Evolutionary conservation across 2,888 invertebrate genomes (phyloP), one percentile per base, ranked within the genome.

Genomic region (Drosophila multiciliata): DNA sequence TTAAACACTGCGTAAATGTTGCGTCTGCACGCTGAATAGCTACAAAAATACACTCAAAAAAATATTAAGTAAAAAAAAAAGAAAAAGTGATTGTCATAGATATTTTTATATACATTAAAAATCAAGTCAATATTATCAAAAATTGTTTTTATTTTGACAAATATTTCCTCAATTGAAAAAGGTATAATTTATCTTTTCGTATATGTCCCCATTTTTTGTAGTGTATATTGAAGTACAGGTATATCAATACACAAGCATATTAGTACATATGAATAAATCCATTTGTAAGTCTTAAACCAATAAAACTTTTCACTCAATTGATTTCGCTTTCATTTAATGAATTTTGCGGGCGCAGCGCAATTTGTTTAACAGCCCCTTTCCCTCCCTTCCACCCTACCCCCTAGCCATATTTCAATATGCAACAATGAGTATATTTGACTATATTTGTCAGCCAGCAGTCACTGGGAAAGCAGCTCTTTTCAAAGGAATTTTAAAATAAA

Each of bases 321-420:
- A 86, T 83, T 82, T 82, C 71, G 68, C 86, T 83, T 83, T 80
- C 67, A 38, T 86, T 87, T 86, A 82, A 82, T 80, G 87, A 83
- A 78, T 86, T 83, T 78, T 78, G 68, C 64, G 70, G 75, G 72
- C 55, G 68, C 63, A 66, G 59, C 73, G 57, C 52, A 70, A 74
- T 64, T 78, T 79, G 49, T 33, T 78, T 29, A 6, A 29, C 29
- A 6, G 5, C 29, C 29, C 0, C 23, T 23, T 23, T 2, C 23
- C 26, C 0, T n/a, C n/a, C n/a, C n/a, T n/a, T n/a, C n/a, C n/a
- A n/a, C n/a, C n/a, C n/a, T n/a, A n/a, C n/a, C n/a, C n/a, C n/a
- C n/a, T n/a, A n/a, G n/a, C n/a, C n/a, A 29, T 29, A 29, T 35
- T 42, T 35, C 38, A 36, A 59, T 48, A 58, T 62, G 59, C 48